Evolutionary conservation across 2,113 vertebrate species (phyloP).

Genomic region (Candoia aspera): DNA sequence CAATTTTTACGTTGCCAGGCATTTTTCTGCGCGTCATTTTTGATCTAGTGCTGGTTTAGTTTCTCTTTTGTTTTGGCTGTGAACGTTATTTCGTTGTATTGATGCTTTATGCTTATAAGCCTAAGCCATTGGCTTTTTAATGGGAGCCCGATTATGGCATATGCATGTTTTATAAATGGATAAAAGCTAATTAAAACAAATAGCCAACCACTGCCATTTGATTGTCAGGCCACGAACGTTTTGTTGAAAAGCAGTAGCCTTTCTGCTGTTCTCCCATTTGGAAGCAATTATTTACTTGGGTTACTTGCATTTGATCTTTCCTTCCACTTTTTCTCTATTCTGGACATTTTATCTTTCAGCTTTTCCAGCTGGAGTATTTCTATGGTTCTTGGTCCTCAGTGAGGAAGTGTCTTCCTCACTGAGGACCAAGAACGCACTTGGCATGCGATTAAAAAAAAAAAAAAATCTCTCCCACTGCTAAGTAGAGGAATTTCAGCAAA

Average conservation of each 20-base stretch:
- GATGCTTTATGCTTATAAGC: background rate
- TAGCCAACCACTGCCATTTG: background rate
- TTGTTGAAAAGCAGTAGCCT: background rate
- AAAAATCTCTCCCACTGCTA: background rate
- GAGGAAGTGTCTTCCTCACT: background rate
- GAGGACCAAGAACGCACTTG: background rate
- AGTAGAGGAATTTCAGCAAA: background rate
- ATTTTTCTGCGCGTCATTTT: background rate
- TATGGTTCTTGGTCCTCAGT: too few species aligned
- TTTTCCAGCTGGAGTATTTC: background rate
- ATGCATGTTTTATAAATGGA: background rate
- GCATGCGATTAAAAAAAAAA: background rate
- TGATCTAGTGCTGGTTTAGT: background rate
- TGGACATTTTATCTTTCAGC: background rate
- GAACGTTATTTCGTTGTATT: background rate
- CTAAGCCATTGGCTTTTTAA: background rate
- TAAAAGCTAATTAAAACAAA: background rate
- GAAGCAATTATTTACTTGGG: background rate
- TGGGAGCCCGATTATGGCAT: background rate
- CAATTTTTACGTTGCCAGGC: background rate
- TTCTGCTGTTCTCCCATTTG: background rate
- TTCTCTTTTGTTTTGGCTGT: background rate
- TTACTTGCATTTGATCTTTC: background rate
- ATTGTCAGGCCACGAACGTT: background rate
- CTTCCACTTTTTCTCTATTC: background rate